A percentile compares a stretch with the other conserved stretches of the same genome.
Evolutionary conservation across 2,113 vertebrate genomes (phyloP).

Genomic region (Mustela lutreola): DNA sequence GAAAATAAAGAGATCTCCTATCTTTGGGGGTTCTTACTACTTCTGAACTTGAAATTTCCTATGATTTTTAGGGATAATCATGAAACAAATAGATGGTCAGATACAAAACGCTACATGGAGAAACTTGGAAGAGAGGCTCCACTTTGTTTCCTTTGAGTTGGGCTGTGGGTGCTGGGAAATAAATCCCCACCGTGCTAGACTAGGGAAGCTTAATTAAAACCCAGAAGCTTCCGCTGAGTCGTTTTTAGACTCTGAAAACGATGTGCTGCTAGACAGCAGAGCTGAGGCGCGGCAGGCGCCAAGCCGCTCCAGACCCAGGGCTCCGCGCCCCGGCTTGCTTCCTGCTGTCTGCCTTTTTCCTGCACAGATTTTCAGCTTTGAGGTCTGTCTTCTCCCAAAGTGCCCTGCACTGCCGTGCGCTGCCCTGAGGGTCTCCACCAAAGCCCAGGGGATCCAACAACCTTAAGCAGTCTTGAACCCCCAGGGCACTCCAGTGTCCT

Average conservation of each 20-base stretch:
- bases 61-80: background rate
- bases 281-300: fast-evolving
- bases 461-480: background rate
- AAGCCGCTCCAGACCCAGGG: fast-evolving
- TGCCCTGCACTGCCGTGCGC: background rate
- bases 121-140: background rate
- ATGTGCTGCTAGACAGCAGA: fast-evolving
- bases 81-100: background rate
- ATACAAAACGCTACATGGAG: fast-evolving
- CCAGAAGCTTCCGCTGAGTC: background rate
- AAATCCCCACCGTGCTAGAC: background rate
- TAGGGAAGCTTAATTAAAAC: background rate
- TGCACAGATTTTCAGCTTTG: background rate
- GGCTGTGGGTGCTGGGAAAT: background rate
- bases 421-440: background rate
- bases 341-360: background rate
- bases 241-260: background rate
- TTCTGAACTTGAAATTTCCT: background rate
- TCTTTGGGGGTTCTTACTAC: background rate
- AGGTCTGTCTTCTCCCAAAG: background rate
- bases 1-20: background rate
- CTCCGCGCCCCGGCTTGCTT: fast-evolving
- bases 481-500: background rate
- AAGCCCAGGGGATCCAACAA: fast-evolving
- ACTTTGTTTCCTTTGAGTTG: background rate